Percentiles rank a stretch among this genome's conserved stretches.
Evolutionary conservation across 2,113 vertebrate genomes (phyloP).

Genomic region (Gorsachius goisagi): DNA sequence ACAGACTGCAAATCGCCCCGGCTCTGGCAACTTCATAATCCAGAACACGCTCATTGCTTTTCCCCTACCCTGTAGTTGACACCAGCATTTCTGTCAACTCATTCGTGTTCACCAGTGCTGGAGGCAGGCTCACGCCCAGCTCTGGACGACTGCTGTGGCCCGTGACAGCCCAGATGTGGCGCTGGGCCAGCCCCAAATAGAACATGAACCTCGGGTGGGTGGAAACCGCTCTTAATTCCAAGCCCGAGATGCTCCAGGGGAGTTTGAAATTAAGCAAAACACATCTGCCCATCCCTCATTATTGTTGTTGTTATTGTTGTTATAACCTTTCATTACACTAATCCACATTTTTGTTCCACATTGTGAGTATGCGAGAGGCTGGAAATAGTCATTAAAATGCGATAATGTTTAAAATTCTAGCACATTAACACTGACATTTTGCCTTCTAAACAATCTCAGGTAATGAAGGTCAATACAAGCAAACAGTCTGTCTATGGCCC

Average conservation of each 20-base stretch:
- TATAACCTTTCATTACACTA: constrained; percentile 67
- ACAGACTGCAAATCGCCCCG: fast-evolving
- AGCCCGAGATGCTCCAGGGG: neutral
- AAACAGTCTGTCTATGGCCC: constrained; percentile 64
- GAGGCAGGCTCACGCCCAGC: neutral
- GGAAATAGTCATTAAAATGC: constrained; percentile 67
- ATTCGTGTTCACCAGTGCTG: fast-evolving
- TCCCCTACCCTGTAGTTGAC: neutral
- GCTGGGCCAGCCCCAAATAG: neutral
- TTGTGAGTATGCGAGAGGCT: constrained; percentile 32
- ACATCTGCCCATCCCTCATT: constrained; percentile 48
- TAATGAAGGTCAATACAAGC: constrained; percentile 77
- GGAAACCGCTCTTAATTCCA: neutral
- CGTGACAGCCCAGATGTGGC: neutral
- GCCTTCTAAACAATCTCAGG: constrained; percentile 75
- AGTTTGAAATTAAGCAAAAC: constrained; percentile 28
- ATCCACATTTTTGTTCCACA: constrained; percentile 58
- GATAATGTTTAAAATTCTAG: constrained; percentile 74
- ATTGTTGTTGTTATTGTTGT: constrained; percentile 57
- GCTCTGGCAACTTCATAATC: neutral
- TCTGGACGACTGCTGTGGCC: neutral
- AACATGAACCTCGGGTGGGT: neutral
- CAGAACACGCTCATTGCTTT: neutral
- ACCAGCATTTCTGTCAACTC: neutral
- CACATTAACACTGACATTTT: constrained; percentile 76